phyloP scores from a whole-genome alignment of 2,888 invertebrate genomes.

The Eupsilia transversa region DNA sequence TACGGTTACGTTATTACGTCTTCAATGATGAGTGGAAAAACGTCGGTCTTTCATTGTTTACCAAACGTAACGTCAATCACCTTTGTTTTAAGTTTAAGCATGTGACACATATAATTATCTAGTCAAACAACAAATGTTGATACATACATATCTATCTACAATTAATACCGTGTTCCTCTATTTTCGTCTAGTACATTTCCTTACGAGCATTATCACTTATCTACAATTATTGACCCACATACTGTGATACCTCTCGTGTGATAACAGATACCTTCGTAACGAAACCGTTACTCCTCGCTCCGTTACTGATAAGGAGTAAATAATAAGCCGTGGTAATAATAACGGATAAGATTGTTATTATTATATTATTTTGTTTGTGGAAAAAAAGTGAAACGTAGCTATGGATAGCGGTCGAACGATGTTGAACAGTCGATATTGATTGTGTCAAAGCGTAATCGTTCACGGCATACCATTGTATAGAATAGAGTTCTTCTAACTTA shows the following conservation, averaged over 20 bases:
- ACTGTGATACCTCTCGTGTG: conserved; percentile 39
- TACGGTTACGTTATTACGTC: too few relatives aligned
- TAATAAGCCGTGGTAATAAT: conserved; percentile 20
- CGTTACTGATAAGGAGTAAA: conserved; percentile 38
- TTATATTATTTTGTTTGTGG: conserved; percentile 25
- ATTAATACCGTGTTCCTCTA: conserved; percentile 6
- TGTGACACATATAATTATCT: conserved; percentile 1
- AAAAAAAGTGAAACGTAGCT: conserved; percentile 1
- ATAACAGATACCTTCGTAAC: conserved; percentile 52
- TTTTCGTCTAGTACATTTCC: conserved; percentile 52
- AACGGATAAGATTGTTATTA: conserved; percentile 36
- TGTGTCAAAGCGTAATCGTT: neutral
- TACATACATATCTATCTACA: conserved; percentile 21
- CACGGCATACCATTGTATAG: neutral
- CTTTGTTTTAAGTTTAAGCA: conserved; percentile 15
- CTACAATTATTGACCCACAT: conserved; percentile 54
- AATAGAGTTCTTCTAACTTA: neutral
- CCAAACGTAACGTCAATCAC: neutral
- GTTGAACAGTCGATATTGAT: neutral
- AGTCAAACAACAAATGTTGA: conserved; percentile 15
- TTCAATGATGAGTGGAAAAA: neutral
- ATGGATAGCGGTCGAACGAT: neutral
- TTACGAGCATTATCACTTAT: conserved; percentile 36
- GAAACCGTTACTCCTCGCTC: conserved; percentile 49
- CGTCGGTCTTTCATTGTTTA: neutral